These are phyloP conservation scores for Phthorimaea operculella DNA, from an alignment of 1,140 invertebrate species.

Conservation along the genomic window DNA sequence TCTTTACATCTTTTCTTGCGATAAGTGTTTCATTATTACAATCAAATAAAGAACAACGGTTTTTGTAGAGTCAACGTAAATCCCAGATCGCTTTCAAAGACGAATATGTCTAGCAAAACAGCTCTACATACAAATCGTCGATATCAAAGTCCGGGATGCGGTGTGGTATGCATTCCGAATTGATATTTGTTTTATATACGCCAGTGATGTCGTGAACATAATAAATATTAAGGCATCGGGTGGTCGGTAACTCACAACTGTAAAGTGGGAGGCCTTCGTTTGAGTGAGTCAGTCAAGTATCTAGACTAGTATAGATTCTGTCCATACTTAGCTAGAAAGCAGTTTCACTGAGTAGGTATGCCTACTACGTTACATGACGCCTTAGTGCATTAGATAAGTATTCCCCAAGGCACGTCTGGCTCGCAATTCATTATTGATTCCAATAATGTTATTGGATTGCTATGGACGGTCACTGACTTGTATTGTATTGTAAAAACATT, in stretches of 20 bases:
- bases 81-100: too few relatives aligned
- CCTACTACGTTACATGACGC: background rate
- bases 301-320: too few relatives aligned
- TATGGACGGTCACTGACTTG: too few relatives aligned
- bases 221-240: background rate
- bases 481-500: too few relatives aligned
- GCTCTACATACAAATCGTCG: background rate
- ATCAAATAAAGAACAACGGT: too few relatives aligned
- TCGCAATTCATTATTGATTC: background rate
- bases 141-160: background rate
- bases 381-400: slow-evolving; percentile 1
- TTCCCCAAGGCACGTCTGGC: background rate
- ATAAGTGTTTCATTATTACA: too few relatives aligned
- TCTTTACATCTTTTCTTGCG: background rate
- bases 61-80: too few relatives aligned
- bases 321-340: background rate
- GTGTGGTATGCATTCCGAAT: background rate
- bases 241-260: background rate
- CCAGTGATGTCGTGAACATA: background rate
- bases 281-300: too few relatives aligned
- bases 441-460: too few relatives aligned
- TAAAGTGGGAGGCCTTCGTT: too few relatives aligned
- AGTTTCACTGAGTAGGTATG: background rate
- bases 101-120: background rate
- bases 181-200: background rate